Evolutionary conservation across 2,888 invertebrate genomes (phyloP).

Genomic region (Cataglyphis rosenhaueri): DNA sequence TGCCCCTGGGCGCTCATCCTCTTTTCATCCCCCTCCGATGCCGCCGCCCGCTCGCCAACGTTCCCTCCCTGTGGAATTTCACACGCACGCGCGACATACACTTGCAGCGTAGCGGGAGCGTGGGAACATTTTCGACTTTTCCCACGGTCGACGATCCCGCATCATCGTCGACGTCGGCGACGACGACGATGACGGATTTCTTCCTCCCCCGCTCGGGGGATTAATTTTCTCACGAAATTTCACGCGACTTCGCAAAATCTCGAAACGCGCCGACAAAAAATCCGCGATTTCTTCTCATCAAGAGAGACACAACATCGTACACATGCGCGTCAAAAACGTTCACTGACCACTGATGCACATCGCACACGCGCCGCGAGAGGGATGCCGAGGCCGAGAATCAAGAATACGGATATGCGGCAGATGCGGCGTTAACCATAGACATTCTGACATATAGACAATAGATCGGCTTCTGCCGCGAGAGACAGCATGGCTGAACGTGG

Average conservation of each 20-base stretch:
- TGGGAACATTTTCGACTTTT: slow-evolving; percentile 83
- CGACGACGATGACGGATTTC: neutral
- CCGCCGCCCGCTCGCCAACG: slow-evolving; percentile 51
- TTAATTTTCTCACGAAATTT: slow-evolving; percentile 1
- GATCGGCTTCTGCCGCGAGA: too few species aligned
- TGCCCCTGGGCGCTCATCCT: slow-evolving; percentile 86
- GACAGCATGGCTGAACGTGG: too few species aligned
- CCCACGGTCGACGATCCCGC: slow-evolving; percentile 68
- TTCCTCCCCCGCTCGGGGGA: neutral
- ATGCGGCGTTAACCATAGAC: neutral
- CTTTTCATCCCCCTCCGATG: slow-evolving; percentile 52
- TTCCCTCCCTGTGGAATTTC: slow-evolving; percentile 71
- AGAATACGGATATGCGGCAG: neutral
- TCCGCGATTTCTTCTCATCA: neutral
- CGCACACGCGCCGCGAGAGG: neutral
- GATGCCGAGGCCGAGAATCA: neutral
- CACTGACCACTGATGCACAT: neutral
- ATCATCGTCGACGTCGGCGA: neutral
- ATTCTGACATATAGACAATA: too few species aligned
- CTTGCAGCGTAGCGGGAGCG: slow-evolving; percentile 75
- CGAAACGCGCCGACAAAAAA: neutral
- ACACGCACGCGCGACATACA: slow-evolving; percentile 76
- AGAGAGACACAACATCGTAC: neutral
- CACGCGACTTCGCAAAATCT: neutral
- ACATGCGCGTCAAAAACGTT: neutral